Conservation (phyloP, 2,113 vertebrate species). For the Nesogale talazaci region DNA sequence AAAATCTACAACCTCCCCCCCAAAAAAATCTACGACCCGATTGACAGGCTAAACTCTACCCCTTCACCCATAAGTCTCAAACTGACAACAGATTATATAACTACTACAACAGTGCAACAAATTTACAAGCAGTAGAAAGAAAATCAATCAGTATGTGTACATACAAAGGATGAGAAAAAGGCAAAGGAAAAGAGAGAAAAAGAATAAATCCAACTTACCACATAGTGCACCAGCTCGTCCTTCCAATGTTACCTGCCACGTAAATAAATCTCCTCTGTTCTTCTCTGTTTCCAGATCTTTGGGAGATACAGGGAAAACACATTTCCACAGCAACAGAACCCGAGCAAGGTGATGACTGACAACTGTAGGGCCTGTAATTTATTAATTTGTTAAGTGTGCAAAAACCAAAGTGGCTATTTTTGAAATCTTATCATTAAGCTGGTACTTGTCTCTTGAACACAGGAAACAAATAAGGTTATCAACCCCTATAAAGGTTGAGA, state of each 20-base stretch:
- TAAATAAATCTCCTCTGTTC: conserved; percentile 94
- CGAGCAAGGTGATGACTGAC: conserved; percentile 91
- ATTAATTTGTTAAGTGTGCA: conserved; percentile 57
- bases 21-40: too few relatives aligned
- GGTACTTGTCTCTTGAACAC: neutral
- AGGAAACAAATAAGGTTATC: neutral
- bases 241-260: conserved; percentile 96
- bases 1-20: too few relatives aligned
- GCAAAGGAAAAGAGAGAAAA: neutral
- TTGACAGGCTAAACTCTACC: too few relatives aligned
- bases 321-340: conserved; percentile 93
- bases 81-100: too few relatives aligned
- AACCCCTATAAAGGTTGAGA: too few relatives aligned
- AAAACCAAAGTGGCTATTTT: neutral
- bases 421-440: conserved; percentile 16
- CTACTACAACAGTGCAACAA: too few relatives aligned
- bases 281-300: conserved; percentile 94
- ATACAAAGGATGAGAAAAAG: conserved; percentile 16
- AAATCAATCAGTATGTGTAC: neutral
- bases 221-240: conserved; percentile 94
- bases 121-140: neutral
- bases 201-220: conserved; percentile 86
- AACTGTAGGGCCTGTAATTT: conserved; percentile 90
- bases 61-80: too few relatives aligned
- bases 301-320: conserved; percentile 92